Base-by-base conservation (phyloP, 37 sponge, comb jelly and placozoan genomes). In the Eunapius fragilis region DNA sequence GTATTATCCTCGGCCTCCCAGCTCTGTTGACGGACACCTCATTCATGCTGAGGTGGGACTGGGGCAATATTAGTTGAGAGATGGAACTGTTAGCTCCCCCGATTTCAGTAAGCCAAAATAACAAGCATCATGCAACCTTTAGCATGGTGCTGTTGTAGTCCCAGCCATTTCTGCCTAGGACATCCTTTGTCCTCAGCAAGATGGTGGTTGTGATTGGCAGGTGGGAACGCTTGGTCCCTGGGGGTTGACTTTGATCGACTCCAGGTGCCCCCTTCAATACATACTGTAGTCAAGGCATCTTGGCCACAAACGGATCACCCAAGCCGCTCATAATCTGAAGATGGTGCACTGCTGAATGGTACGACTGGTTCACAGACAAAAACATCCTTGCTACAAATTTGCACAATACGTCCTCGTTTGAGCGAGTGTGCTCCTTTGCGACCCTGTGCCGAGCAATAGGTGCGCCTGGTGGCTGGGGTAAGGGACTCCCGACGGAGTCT, bases 61-160 rank as follows among this genome's bases (percentile, higher is more conserved):
- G n/a, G n/a, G n/a, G n/a, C n/a, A n/a, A n/a, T n/a, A n/a, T n/a
- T n/a, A n/a, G n/a, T n/a, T n/a, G n/a, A n/a, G n/a, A n/a, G n/a
- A n/a, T n/a, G n/a, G n/a, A n/a, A n/a, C n/a, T n/a, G n/a, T n/a
- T n/a, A n/a, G n/a, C n/a, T n/a, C n/a, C n/a, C n/a, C n/a, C n/a
- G n/a, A n/a, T n/a, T n/a, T n/a, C n/a, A n/a, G n/a, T n/a, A 89
- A 89, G 49, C 75, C 90, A 36, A 84, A 90, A 31, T 85, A 90
- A 76, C 91, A 69, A 25, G 81, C 78, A 76, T 31, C 41, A 38
- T 24, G 82, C 91, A 13, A 82, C 91, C 86, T 86, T 85, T 19
- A 85, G 33, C 91, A 85, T 90, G 1, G 41, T 30, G 19, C 25
- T 68, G 72, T 74, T 71, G n/a, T 19, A 48, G 0, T 78, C 33